phyloP scores from a whole-genome alignment of 2,888 invertebrate species.

The Acrocyrtus sp. region DNA sequence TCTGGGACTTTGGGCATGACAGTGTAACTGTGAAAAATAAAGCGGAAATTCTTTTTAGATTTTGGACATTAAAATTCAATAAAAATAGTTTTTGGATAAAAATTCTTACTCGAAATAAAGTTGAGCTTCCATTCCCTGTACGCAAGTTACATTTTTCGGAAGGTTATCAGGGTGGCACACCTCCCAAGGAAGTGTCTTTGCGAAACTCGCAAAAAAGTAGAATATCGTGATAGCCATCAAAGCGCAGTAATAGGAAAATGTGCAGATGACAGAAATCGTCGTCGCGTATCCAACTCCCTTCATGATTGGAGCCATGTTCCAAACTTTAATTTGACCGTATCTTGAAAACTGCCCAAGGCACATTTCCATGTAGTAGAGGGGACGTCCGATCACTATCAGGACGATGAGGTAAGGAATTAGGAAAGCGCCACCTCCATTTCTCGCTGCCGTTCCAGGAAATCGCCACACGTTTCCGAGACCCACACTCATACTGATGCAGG shows the following conservation, averaged over 20 bases:
- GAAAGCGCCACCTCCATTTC: constrained; percentile 63
- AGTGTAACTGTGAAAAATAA: constrained; percentile 43
- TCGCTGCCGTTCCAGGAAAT: constrained; percentile 37
- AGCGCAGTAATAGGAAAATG: constrained; percentile 72
- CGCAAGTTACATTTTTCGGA: constrained; percentile 9
- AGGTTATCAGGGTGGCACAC: constrained; percentile 26
- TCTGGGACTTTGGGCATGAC: constrained; percentile 60
- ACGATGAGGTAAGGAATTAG: constrained; percentile 65
- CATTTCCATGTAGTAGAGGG: constrained; percentile 68
- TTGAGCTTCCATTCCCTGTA: constrained; percentile 1
- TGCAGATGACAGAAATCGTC: constrained; percentile 68
- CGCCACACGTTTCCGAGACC: constrained; percentile 75
- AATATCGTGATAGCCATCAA: constrained; percentile 67
- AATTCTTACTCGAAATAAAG: constrained; percentile 33
- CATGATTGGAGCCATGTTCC: constrained; percentile 65
- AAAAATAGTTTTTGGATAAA: neutral
- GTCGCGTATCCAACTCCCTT: constrained; percentile 68
- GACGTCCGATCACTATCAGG: constrained; percentile 65
- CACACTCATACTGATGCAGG: constrained; percentile 78
- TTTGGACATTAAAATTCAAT: too few species aligned
- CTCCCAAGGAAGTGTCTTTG: constrained; percentile 62
- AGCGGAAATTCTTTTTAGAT: neutral
- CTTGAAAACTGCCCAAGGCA: constrained; percentile 69
- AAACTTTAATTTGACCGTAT: constrained; percentile 72
- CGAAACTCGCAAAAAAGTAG: constrained; percentile 79